Conservation (phyloP, 30 jellyfish, hydroid and myxozoan genomes). For the Mastigias papua region DNA sequence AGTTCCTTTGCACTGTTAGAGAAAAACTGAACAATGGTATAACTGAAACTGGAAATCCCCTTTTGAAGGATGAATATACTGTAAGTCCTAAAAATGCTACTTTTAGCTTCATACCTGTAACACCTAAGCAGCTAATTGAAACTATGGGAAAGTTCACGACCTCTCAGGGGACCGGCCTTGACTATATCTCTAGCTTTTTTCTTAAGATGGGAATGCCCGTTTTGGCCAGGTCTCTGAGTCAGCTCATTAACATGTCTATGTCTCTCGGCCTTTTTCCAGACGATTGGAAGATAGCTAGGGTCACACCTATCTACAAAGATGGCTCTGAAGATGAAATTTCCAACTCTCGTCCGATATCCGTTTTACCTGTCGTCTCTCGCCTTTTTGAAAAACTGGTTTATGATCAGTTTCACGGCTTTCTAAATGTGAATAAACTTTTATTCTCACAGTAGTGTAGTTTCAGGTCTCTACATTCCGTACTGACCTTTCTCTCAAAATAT, state of each 20-base stretch:
- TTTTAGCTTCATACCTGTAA: background rate
- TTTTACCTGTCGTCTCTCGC: background rate
- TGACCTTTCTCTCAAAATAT: background rate
- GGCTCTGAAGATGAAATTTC: background rate
- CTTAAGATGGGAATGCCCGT: background rate
- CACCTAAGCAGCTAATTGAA: slow-evolving; percentile 3
- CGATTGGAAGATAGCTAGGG: background rate
- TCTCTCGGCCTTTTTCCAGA: background rate
- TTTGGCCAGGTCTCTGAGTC: background rate
- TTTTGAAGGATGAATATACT: background rate
- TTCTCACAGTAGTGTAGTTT: background rate
- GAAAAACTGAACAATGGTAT: background rate
- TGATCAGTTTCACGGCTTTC: background rate
- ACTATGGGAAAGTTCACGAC: background rate
- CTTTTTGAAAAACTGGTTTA: background rate
- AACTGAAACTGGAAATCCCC: background rate
- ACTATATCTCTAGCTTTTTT: background rate
- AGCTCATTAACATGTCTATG: background rate
- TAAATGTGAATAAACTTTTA: background rate
- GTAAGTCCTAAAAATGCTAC: background rate
- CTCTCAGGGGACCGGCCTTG: slow-evolving; percentile 22
- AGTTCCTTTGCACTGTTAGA: slow-evolving; percentile 19
- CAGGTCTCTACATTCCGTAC: background rate
- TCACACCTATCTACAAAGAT: background rate
- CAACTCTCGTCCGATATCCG: background rate